These are phyloP conservation scores for Euura lappo DNA, from an alignment of 1,140 invertebrate genomes.

Conservation along the genomic window DNA sequence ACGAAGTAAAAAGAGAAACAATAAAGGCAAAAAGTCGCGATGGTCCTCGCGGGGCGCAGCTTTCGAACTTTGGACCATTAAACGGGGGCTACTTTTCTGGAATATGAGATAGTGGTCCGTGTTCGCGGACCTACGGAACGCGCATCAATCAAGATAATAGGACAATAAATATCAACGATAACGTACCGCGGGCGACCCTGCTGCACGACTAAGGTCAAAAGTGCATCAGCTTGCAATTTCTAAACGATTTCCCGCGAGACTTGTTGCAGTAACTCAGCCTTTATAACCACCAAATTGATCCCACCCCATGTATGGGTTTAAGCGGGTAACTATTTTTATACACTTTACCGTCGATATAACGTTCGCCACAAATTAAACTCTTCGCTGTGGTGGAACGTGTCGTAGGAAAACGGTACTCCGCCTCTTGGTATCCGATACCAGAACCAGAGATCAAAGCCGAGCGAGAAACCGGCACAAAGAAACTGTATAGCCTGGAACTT, in stretches of 20 bases:
- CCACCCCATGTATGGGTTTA: not conserved
- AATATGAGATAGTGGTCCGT: not conserved
- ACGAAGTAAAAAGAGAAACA: not conserved
- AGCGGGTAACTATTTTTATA: not conserved
- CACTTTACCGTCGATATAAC: not conserved
- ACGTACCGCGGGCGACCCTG: not conserved
- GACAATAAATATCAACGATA: slow-evolving; percentile 1
- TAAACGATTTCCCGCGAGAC: not conserved
- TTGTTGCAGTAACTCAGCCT: not conserved
- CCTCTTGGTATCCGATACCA: too few relatives aligned
- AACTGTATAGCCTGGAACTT: too few relatives aligned
- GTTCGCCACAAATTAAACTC: too few relatives aligned
- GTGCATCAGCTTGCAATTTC: not conserved
- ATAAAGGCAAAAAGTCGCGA: not conserved
- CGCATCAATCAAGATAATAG: slow-evolving; percentile 5
- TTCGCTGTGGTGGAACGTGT: too few relatives aligned
- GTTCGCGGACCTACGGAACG: not conserved
- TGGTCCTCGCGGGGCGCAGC: not conserved
- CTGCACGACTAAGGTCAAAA: not conserved
- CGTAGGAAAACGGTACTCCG: too few relatives aligned
- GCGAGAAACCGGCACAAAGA: too few relatives aligned
- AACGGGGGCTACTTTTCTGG: not conserved
- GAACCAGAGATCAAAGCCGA: too few relatives aligned
- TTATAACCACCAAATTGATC: not conserved
- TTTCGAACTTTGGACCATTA: not conserved